phyloP scores from a whole-genome alignment of 2,797 vertebrate genomes.

The Anguilla marmorata region DNA sequence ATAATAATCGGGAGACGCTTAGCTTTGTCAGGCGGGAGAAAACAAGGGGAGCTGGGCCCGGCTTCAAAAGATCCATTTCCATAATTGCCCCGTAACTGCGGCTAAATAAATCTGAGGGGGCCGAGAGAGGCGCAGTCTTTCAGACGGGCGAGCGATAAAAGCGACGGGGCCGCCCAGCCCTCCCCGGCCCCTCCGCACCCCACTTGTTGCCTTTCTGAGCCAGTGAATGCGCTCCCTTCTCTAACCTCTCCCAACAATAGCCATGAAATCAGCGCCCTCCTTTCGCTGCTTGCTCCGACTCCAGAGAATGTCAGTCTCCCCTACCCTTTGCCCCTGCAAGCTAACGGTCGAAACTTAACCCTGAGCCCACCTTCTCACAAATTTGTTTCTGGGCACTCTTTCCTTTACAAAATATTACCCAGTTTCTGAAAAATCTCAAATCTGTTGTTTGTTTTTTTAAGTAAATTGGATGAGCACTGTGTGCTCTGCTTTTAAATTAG shows the following conservation, averaged over 20 bases:
- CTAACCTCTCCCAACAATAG: slow-evolving; percentile 84
- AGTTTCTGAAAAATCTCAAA: not conserved
- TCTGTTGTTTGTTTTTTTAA: not conserved
- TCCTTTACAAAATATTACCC: too few relatives aligned
- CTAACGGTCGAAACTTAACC: not conserved
- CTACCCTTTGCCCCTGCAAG: slow-evolving; percentile 73
- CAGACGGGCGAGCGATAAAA: slow-evolving; percentile 91
- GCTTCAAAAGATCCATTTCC: slow-evolving; percentile 97
- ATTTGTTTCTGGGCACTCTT: slow-evolving; percentile 33
- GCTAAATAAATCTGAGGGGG: slow-evolving; percentile 81
- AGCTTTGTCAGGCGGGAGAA: slow-evolving; percentile 78
- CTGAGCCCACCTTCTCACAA: too few relatives aligned
- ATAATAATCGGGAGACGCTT: slow-evolving; percentile 62
- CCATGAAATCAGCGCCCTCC: slow-evolving; percentile 84
- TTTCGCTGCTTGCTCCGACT: slow-evolving; percentile 65
- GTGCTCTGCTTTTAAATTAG: not conserved
- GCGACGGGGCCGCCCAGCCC: slow-evolving; percentile 63
- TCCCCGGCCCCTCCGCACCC: slow-evolving; percentile 74
- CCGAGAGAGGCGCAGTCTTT: slow-evolving; percentile 86
- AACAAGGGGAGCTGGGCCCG: slow-evolving; percentile 78
- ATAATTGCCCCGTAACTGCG: slow-evolving; percentile 98
- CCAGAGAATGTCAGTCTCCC: slow-evolving; percentile 79
- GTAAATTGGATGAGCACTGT: not conserved
- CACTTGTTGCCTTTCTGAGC: slow-evolving; percentile 87
- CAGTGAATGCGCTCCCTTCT: slow-evolving; percentile 83